Percentiles rank a stretch among this genome's conserved stretches.
These are phyloP conservation scores for Melipona beecheii DNA, from an alignment of 2,888 invertebrate species.

Conservation along the genomic window DNA sequence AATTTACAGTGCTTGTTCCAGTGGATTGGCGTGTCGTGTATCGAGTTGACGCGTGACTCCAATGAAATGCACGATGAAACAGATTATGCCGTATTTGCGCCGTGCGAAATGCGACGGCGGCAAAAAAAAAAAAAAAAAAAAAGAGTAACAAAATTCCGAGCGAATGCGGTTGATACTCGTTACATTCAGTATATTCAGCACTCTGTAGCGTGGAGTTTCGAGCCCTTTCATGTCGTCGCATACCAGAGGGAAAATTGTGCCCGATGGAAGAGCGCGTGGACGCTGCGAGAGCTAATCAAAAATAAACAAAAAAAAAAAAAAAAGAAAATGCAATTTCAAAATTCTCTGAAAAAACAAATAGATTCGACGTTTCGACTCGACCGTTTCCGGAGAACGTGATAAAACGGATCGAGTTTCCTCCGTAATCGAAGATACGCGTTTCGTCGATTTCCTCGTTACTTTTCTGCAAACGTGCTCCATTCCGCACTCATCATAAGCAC, in stretches of 20 bases:
- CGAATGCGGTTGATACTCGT: conserved; percentile 28
- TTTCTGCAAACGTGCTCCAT: neutral
- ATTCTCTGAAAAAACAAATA: conserved; percentile 6
- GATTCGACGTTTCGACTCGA: neutral
- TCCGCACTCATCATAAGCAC: neutral
- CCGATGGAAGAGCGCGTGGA: conserved; percentile 13
- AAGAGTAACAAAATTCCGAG: neutral
- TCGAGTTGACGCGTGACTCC: neutral
- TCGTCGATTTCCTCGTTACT: neutral
- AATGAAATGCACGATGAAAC: conserved; percentile 4
- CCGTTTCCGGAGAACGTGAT: neutral
- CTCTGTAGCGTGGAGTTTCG: conserved; percentile 15
- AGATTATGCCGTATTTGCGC: conserved; percentile 25
- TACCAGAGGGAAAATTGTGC: conserved; percentile 17
- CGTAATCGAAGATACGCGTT: no score
- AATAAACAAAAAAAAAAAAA: conserved; percentile 8
- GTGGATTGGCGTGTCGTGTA: neutral
- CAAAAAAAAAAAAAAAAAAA: conserved; percentile 9
- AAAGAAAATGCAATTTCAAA: conserved; percentile 27
- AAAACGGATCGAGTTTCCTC: neutral
- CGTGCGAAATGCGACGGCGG: neutral
- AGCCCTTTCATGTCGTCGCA: conserved; percentile 15
- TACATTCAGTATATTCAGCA: conserved; percentile 35
- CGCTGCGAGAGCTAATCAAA: conserved; percentile 18
- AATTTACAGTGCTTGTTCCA: neutral